Percentiles rank a stretch among this genome's conserved stretches.
Conservation (phyloP, 30 jellyfish, hydroid and myxozoan species). For the Chrysaora quinquecirrha region DNA sequence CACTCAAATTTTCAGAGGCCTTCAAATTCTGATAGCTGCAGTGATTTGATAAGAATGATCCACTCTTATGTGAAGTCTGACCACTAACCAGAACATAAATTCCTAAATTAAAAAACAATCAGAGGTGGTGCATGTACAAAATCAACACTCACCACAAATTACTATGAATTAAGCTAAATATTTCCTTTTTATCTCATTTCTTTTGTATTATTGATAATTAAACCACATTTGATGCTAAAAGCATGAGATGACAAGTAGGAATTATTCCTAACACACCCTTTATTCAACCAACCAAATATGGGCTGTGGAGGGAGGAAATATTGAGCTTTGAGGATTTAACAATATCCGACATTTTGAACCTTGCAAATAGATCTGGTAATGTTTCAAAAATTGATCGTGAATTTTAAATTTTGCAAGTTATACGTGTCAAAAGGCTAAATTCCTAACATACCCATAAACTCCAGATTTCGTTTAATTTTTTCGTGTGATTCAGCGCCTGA, state of each 20-base stretch:
- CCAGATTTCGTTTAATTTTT: slow-evolving; percentile 77
- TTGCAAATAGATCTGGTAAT: no score
- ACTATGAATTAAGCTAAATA: background rate
- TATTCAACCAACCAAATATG: slow-evolving; percentile 23
- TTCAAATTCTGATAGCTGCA: no score
- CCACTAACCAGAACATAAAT: background rate
- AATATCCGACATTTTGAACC: no score
- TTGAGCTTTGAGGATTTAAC: no score
- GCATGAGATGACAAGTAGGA: slow-evolving; percentile 1
- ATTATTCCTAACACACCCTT: slow-evolving; percentile 23
- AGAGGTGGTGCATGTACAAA: background rate
- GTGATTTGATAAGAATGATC: no score
- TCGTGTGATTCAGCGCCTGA: slow-evolving; percentile 65
- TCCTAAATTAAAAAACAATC: background rate
- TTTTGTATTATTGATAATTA: background rate
- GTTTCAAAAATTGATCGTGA: no score
- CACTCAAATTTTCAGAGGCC: no score
- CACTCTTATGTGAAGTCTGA: background rate
- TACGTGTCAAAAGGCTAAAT: background rate
- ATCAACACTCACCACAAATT: slow-evolving; percentile 6
- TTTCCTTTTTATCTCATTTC: background rate
- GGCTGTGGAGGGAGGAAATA: slow-evolving; percentile 13
- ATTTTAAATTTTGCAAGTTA: background rate
- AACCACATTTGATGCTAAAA: slow-evolving; percentile 3
- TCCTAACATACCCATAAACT: slow-evolving; percentile 68